phyloP scores from a whole-genome alignment of 1,140 invertebrate species.

The Scaptomyza montana region DNA sequence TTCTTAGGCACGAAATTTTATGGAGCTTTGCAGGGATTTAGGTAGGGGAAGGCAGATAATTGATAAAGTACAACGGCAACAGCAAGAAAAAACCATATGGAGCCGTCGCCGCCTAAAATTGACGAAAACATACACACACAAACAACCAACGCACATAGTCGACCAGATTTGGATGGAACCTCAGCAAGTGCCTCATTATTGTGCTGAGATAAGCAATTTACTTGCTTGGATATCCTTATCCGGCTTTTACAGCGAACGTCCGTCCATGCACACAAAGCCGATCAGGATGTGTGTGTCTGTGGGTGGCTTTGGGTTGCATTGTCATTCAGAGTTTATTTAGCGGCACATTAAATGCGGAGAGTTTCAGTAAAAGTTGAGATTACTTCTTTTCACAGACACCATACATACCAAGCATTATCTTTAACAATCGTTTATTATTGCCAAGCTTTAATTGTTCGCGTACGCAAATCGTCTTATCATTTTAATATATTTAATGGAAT shows the following conservation, averaged over 20 bases:
- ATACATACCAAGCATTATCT: constrained; percentile 21
- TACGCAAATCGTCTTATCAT: constrained; percentile 26
- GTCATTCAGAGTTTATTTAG: constrained; percentile 48
- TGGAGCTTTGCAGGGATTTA: constrained; percentile 28
- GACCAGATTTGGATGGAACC: not conserved
- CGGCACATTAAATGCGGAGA: constrained; percentile 50
- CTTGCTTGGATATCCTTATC: constrained; percentile 69
- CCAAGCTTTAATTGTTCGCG: constrained; percentile 50
- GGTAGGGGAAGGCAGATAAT: constrained; percentile 51
- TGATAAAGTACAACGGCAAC: constrained; percentile 56
- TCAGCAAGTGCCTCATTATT: constrained; percentile 60
- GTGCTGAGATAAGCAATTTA: constrained; percentile 73
- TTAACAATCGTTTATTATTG: constrained; percentile 27
- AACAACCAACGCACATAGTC: not conserved
- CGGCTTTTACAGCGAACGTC: constrained; percentile 40
- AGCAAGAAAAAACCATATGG: constrained; percentile 3
- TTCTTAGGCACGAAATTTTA: constrained; percentile 26
- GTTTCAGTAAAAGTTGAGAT: constrained; percentile 57
- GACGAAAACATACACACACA: constrained; percentile 12
- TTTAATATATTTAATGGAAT: constrained; percentile 32
- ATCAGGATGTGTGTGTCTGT: not conserved
- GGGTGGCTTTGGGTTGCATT: not conserved
- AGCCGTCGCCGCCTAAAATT: constrained; percentile 25
- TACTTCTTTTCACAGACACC: constrained; percentile 41
- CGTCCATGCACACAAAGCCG: constrained; percentile 9